Percentiles rank a stretch among this genome's conserved stretches.
phyloP scores from a whole-genome alignment of 2,113 vertebrate genomes.

The Psittacara wagleri region DNA sequence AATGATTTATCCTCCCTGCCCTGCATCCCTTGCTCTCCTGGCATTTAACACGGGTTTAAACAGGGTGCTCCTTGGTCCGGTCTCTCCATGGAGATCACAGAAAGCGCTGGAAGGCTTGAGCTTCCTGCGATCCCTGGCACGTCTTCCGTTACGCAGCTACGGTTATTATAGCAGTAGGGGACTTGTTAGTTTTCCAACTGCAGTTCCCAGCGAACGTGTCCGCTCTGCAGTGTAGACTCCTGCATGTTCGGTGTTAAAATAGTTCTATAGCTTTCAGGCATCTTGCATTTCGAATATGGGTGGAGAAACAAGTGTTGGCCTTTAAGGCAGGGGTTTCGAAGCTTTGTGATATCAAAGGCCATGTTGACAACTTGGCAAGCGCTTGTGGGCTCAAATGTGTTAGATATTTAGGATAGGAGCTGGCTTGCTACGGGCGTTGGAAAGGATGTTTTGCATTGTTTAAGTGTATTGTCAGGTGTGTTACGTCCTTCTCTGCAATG shows the following conservation, averaged over 20 bases:
- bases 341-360: constrained; percentile 52
- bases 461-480: constrained; percentile 37
- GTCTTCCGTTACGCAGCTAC: constrained; percentile 47
- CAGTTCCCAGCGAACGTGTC: constrained; percentile 43
- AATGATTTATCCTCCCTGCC: background rate
- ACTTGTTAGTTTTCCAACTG: constrained; percentile 65
- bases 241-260: constrained; percentile 54
- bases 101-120: constrained; percentile 62
- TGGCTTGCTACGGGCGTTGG: constrained; percentile 14
- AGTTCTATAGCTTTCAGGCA: constrained; percentile 63
- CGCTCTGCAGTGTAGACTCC: constrained; percentile 21
- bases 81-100: constrained; percentile 18
- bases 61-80: constrained; percentile 23
- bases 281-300: constrained; percentile 61
- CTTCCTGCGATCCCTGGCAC: constrained; percentile 63
- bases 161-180: constrained; percentile 67
- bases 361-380: constrained; percentile 60
- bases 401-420: constrained; percentile 42
- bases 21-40: background rate
- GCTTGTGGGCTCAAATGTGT: background rate
- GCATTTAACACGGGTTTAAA: background rate
- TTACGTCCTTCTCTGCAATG: background rate
- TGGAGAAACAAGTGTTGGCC: constrained; percentile 46
- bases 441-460: constrained; percentile 32
- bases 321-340: constrained; percentile 59